Conservation (phyloP, 2,113 vertebrate species). For the Eubucco bourcierii region DNA sequence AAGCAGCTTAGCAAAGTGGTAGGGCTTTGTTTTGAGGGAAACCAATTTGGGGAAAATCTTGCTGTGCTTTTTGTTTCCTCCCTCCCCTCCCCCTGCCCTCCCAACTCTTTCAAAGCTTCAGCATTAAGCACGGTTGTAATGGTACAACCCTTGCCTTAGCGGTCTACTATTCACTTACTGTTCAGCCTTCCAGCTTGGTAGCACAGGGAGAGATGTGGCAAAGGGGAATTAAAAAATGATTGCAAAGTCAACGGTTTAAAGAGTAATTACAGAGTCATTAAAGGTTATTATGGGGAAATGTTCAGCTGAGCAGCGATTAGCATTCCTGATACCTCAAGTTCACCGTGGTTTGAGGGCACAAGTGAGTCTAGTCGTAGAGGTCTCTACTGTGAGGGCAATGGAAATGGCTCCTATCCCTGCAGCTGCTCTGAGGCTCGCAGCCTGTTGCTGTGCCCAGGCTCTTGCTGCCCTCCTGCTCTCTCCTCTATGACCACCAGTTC, state of each 20-base stretch:
- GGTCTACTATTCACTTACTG: slow-evolving; percentile 10
- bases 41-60: slow-evolving; percentile 24
- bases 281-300: slow-evolving; percentile 56
- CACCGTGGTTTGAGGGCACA: background rate
- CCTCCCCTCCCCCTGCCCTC: slow-evolving; percentile 43
- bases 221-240: slow-evolving; percentile 60
- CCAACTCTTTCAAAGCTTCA: background rate
- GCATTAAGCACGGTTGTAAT: background rate
- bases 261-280: slow-evolving; percentile 67
- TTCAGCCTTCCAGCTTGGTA: slow-evolving; percentile 3
- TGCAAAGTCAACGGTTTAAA: slow-evolving; percentile 69
- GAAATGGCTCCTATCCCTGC: background rate
- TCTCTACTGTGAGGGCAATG: background rate
- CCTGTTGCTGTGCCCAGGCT: background rate
- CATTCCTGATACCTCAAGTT: slow-evolving; percentile 43
- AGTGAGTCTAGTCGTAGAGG: background rate
- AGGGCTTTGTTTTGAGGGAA: slow-evolving; percentile 32
- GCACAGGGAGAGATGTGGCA: background rate
- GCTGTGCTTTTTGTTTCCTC: slow-evolving; percentile 55
- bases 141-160: background rate
- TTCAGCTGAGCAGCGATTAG: slow-evolving; percentile 54
- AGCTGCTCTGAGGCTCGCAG: background rate
- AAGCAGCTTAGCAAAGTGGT: slow-evolving; percentile 46
- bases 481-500: rapidly evolving
- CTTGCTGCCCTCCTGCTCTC: background rate